Evolutionary conservation across 1,140 invertebrate species (phyloP), one percentile per base, ranked within the genome.

Genomic region (Hylyphantes graminicola): DNA sequence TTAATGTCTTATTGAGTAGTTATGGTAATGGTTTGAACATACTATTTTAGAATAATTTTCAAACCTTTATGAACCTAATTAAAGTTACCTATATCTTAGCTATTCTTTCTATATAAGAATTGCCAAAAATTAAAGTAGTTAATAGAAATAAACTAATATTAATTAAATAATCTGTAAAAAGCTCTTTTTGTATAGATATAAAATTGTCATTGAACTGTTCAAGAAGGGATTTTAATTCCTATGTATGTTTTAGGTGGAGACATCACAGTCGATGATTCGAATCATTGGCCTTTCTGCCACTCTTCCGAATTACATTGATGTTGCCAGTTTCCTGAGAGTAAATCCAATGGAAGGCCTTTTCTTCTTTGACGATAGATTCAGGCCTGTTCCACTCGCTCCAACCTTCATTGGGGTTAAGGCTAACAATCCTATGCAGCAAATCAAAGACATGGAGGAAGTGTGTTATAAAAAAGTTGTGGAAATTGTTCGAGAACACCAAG

Each of bases 211-310:
- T 35, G 35, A 35, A 35, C 35, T 35, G 35, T 35, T 35, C 35
- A 35, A 35, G 35, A 12, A 64, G 10, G 15, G 9, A 15, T 68
- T 68, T 50, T 15, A 68, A 51, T 50, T 68, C 7, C 0, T 48
- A 17, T 70, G 15, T 9, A 87, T 55, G 77, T 87, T 87, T 86
- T 21, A 87, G 93, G 96, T 99, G 0, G 97, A 99, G 89, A 95
- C 95, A 12, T 95, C 95, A 0, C 98, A 99, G 90, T 96, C 93
- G 81, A 98, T 98, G 95, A 99, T 99, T 70, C 92, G 98, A 75
- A 98, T 99, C 82, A 94, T 99, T n/a, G 98, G 98, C 3, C 89
- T 99, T 11, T 99, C 98, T 0, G 98, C 98, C 0, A 99, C 98
- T 0, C 90, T 99, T 78, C 98, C 98, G 5, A 99, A 99, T 90